These are phyloP conservation scores for Drosophila bocqueti DNA, from an alignment of 1,140 invertebrate genomes.

Conservation along the genomic window DNA sequence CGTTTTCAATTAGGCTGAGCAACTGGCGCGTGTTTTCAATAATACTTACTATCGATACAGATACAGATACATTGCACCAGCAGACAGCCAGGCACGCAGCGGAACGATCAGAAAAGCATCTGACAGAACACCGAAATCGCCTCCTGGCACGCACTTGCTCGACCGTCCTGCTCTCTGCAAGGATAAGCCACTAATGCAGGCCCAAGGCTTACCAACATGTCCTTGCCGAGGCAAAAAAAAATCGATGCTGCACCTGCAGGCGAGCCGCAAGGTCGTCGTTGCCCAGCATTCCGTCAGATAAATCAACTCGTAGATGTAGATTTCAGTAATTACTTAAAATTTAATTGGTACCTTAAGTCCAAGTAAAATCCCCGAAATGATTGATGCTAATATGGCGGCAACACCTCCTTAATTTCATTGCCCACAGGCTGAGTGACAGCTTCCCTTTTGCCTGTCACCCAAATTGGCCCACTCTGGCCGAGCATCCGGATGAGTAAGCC, in stretches of 20 bases:
- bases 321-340: conserved; percentile 18
- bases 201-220: conserved; percentile 16
- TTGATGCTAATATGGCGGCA: conserved; percentile 35
- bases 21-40: conserved; percentile 71
- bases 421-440: conserved; percentile 49
- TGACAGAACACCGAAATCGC: neutral
- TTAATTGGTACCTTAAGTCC: conserved; percentile 3
- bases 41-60: conserved; percentile 35
- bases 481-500: conserved; percentile 43
- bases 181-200: conserved; percentile 34
- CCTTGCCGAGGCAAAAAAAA: conserved; percentile 38
- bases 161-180: neutral
- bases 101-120: conserved; percentile 35
- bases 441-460: conserved; percentile 47
- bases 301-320: neutral
- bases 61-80: conserved; percentile 5
- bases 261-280: conserved; percentile 19
- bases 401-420: conserved; percentile 18
- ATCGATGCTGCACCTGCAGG: conserved; percentile 36
- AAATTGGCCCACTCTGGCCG: conserved; percentile 49
- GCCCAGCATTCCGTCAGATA: neutral
- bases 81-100: conserved; percentile 48
- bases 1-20: conserved; percentile 54
- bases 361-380: conserved; percentile 9
- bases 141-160: conserved; percentile 30